phyloP scores from a whole-genome alignment of 64 coral and sea anemone genomes.

The Stichodactyla helianthus region DNA sequence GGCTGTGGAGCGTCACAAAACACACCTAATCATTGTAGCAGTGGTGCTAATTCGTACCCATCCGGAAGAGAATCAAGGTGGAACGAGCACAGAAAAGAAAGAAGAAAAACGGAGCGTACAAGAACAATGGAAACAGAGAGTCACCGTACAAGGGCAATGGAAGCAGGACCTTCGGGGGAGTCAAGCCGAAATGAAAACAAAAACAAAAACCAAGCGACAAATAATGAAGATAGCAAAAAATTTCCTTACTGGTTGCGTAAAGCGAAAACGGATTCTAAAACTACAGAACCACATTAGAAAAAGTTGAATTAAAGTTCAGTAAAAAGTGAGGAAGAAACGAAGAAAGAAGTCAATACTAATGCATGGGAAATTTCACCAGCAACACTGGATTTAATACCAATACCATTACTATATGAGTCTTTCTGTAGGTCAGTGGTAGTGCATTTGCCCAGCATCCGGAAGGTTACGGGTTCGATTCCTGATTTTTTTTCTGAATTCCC shows the following conservation, averaged over 20 bases:
- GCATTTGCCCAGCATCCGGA: too few relatives aligned
- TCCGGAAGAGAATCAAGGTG: not conserved
- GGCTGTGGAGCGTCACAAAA: not conserved
- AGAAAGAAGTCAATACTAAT: not conserved
- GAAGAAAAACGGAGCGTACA: not conserved
- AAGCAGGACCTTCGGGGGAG: not conserved
- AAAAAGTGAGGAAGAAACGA: not conserved
- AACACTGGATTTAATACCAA: too few relatives aligned
- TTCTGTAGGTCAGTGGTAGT: too few relatives aligned
- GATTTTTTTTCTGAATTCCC: too few relatives aligned
- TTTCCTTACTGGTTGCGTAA: not conserved
- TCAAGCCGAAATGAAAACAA: not conserved
- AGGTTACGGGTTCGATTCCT: too few relatives aligned
- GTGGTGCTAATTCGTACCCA: not conserved
- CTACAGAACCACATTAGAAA: not conserved
- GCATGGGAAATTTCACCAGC: too few relatives aligned
- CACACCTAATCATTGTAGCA: not conserved
- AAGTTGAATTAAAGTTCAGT: not conserved
- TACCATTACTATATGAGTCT: too few relatives aligned
- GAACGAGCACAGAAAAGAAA: not conserved
- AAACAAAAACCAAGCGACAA: not conserved
- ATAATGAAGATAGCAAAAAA: not conserved
- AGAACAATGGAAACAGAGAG: not conserved
- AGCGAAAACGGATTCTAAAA: not conserved
- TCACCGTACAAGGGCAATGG: not conserved